Conservation (phyloP, 2,797 vertebrate genomes). For the Hephaestus fuliginosus region DNA sequence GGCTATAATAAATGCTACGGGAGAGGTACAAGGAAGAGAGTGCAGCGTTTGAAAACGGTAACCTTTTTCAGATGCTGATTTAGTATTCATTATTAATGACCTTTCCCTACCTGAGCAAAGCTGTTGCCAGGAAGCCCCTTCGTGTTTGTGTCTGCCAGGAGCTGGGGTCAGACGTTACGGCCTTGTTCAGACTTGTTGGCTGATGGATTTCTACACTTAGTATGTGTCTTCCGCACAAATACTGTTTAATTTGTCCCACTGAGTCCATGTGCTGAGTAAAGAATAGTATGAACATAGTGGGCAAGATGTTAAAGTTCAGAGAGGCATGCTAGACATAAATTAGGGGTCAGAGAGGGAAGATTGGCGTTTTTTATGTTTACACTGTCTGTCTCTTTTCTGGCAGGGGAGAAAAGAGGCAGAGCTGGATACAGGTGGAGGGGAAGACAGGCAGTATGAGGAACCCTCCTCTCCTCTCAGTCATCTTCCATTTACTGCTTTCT, state of each 20-base stretch:
- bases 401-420: constrained; percentile 40
- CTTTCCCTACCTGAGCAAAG: constrained; percentile 81
- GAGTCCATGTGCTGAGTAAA: constrained; percentile 67
- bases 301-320: constrained; percentile 68
- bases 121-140: constrained; percentile 76
- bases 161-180: constrained; percentile 62
- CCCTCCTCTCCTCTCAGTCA: constrained; percentile 38
- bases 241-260: constrained; percentile 73
- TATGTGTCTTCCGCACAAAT: constrained; percentile 64
- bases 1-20: constrained; percentile 81
- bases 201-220: constrained; percentile 71
- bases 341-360: constrained; percentile 54
- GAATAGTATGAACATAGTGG: constrained; percentile 58
- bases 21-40: constrained; percentile 75
- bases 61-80: constrained; percentile 84
- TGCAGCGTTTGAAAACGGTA: constrained; percentile 72
- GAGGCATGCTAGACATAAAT: constrained; percentile 69
- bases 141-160: constrained; percentile 73
- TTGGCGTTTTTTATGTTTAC: constrained; percentile 51
- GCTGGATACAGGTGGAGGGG: constrained; percentile 10
- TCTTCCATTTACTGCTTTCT: constrained; percentile 75
- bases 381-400: constrained; percentile 49
- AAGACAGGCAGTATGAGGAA: constrained; percentile 22
- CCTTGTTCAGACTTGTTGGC: constrained; percentile 75
- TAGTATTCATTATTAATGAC: constrained; percentile 85